Evolutionary conservation across 2,113 vertebrate genomes (phyloP).

Genomic region (Narcine bancroftii): DNA sequence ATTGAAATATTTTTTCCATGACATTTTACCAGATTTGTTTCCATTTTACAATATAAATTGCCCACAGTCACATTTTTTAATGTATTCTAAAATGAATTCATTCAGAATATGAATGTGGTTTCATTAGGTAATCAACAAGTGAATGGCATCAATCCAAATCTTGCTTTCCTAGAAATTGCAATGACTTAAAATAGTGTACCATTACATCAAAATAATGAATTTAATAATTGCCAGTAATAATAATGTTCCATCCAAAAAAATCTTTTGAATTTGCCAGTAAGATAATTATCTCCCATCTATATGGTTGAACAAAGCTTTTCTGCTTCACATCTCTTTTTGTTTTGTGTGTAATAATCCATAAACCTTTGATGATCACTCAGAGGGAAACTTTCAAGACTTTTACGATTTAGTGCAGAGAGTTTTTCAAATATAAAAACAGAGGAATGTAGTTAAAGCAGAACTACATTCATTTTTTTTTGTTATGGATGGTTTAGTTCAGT

Average conservation of each 20-base stretch:
- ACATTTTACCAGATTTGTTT: not conserved
- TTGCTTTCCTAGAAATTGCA: not conserved
- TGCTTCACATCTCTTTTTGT: not conserved
- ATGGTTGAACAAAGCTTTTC: not conserved
- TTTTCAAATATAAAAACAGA: not conserved
- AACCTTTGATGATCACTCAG: not conserved
- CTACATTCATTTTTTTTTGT: not conserved
- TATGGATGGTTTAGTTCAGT: not conserved
- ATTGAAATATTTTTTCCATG: not conserved
- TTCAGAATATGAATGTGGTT: not conserved
- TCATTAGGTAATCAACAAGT: not conserved
- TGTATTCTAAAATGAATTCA: not conserved
- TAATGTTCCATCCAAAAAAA: not conserved
- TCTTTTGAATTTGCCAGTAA: conserved; percentile 10
- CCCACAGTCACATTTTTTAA: not conserved
- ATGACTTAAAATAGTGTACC: not conserved
- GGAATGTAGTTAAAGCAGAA: not conserved
- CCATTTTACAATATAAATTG: not conserved
- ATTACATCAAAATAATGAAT: not conserved
- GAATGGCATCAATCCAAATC: not conserved
- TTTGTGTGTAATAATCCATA: not conserved
- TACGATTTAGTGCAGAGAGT: not conserved
- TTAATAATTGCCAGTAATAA: not conserved
- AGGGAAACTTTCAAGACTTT: not conserved
- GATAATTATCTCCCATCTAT: not conserved